Conservation (phyloP, 2,797 vertebrate species). For the Chrysocyon brachyurus region DNA sequence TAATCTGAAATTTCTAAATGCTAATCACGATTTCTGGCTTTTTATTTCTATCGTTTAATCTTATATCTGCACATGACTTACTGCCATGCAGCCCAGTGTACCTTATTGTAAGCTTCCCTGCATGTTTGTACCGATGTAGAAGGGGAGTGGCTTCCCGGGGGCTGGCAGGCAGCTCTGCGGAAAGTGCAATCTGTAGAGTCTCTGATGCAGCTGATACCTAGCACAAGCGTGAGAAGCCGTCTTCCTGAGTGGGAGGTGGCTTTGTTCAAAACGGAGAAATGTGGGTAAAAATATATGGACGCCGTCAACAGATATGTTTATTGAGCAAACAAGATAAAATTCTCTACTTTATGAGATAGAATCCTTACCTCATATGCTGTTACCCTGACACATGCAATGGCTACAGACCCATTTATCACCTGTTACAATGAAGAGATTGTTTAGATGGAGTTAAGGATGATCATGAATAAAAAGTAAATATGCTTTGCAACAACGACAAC, state of each 20-base stretch:
- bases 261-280: conserved; percentile 23
- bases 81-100: conserved; percentile 77
- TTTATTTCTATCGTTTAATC: conserved; percentile 86
- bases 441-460: background rate
- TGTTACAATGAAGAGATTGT: background rate
- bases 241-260: conserved; percentile 56
- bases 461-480: background rate
- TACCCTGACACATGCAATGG: conserved; percentile 40
- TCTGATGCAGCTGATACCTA: background rate
- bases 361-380: background rate
- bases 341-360: background rate
- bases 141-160: conserved; percentile 79
- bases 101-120: conserved; percentile 79
- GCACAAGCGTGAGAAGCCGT: conserved; percentile 10
- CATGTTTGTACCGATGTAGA: conserved; percentile 82
- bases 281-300: background rate
- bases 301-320: background rate
- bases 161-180: conserved; percentile 71
- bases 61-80: conserved; percentile 78
- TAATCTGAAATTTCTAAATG: conserved; percentile 86
- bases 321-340: conserved; percentile 54
- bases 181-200: conserved; percentile 61
- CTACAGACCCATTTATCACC: background rate
- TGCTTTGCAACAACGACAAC: background rate
- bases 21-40: conserved; percentile 78